Conservation (phyloP, 2,113 vertebrate species). For the Cricetomys ansorgei region DNA sequence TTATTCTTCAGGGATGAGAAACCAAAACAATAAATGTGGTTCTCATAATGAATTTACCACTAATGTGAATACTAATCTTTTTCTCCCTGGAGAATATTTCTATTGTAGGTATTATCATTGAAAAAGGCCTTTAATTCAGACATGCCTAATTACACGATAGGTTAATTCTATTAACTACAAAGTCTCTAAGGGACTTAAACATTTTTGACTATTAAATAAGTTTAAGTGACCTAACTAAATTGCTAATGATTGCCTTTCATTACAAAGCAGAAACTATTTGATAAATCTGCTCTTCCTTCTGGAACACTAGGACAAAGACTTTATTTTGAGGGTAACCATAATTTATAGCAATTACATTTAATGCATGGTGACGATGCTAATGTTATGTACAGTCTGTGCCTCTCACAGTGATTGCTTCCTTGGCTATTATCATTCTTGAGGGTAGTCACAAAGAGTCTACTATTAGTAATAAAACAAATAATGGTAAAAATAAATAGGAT, state of each 20-base stretch:
- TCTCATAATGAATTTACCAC: slow-evolving; percentile 40
- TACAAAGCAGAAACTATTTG: slow-evolving; percentile 60
- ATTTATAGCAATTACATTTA: slow-evolving; percentile 65
- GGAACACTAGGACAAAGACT: slow-evolving; percentile 41
- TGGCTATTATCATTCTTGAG: not conserved
- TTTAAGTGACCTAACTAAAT: slow-evolving; percentile 68
- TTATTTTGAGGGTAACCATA: slow-evolving; percentile 45
- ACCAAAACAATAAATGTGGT: slow-evolving; percentile 35
- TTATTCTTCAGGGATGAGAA: slow-evolving; percentile 64
- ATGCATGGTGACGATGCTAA: not conserved
- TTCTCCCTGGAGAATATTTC: slow-evolving; percentile 37
- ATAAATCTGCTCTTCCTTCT: slow-evolving; percentile 58
- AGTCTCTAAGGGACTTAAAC: slow-evolving; percentile 66
- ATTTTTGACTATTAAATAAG: slow-evolving; percentile 74
- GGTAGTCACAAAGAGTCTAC: not conserved
- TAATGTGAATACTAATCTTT: slow-evolving; percentile 51
- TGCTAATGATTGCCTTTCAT: slow-evolving; percentile 63
- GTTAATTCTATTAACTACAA: slow-evolving; percentile 76
- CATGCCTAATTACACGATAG: slow-evolving; percentile 67
- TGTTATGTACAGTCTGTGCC: slow-evolving; percentile 15
- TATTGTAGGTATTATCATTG: slow-evolving; percentile 47
- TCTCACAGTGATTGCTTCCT: not conserved
- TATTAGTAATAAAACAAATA: slow-evolving; percentile 65
- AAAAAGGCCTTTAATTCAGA: slow-evolving; percentile 66
- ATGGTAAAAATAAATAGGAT: slow-evolving; percentile 9